Evolutionary conservation across 2,797 vertebrate species (phyloP).

Genomic region (Paramormyrops hopkinsi): DNA sequence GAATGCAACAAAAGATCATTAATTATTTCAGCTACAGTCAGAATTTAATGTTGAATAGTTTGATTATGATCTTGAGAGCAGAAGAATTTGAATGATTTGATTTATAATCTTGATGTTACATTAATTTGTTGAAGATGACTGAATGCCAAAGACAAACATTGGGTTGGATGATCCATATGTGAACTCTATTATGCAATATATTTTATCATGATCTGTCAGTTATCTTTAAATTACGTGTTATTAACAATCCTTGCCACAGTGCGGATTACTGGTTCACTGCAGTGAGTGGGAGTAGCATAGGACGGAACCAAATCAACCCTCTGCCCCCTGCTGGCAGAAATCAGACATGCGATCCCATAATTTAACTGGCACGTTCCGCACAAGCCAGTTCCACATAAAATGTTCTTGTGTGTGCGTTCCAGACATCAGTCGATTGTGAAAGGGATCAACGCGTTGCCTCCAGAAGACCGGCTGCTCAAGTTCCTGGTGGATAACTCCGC

Average conservation of each 20-base stretch:
- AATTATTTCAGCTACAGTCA: neutral
- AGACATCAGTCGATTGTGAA: conserved; percentile 73
- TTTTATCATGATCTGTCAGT: neutral
- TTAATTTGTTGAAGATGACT: neutral
- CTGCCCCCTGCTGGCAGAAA: conserved; percentile 10
- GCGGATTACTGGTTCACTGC: neutral
- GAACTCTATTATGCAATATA: neutral
- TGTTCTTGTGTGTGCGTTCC: neutral
- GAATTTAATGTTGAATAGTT: neutral
- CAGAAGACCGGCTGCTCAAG: conserved; percentile 69
- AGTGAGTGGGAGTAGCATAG: neutral
- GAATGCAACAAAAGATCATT: neutral
- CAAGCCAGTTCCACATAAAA: neutral
- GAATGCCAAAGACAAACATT: neutral
- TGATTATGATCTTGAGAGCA: neutral
- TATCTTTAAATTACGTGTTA: neutral
- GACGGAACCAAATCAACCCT: neutral
- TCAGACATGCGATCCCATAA: neutral
- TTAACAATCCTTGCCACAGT: neutral
- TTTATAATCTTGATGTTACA: neutral
- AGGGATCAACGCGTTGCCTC: conserved; percentile 65
- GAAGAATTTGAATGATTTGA: neutral
- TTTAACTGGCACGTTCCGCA: neutral
- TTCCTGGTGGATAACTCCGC: conserved; percentile 73
- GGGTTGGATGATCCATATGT: neutral